phyloP scores from a whole-genome alignment of 2,888 invertebrate species.

The Meteorus cinctellus region DNA sequence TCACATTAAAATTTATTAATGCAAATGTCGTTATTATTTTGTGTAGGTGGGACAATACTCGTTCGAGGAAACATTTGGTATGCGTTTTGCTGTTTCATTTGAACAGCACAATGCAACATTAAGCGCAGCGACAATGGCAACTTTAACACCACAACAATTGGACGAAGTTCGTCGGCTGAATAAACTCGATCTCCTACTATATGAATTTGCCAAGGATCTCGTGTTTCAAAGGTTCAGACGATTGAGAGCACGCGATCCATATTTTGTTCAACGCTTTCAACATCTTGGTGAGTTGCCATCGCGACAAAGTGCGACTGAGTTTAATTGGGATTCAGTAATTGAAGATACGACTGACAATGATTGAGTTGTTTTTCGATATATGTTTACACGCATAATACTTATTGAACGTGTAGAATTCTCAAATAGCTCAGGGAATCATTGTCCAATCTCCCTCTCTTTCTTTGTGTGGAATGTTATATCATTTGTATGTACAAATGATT shows the following conservation, averaged over 20 bases:
- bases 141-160: conserved; percentile 84
- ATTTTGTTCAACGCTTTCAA: conserved; percentile 88
- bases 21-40: conserved; percentile 44
- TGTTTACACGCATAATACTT: conserved; percentile 5
- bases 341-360: conserved; percentile 78
- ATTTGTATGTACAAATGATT: conserved; percentile 24
- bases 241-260: conserved; percentile 85
- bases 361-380: conserved; percentile 49
- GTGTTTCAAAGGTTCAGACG: conserved; percentile 90
- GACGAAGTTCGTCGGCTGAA: conserved; percentile 86
- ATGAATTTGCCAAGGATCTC: conserved; percentile 92
- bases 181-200: conserved; percentile 92
- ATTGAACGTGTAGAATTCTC: conserved; percentile 23
- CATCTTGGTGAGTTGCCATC: conserved; percentile 88
- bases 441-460: conserved; percentile 1
- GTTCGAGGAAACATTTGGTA: conserved; percentile 94
- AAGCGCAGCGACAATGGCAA: conserved; percentile 86
- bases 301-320: conserved; percentile 85
- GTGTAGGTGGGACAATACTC: conserved; percentile 89
- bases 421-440: conserved; percentile 39
- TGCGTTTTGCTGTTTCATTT: conserved; percentile 91
- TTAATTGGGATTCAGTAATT: conserved; percentile 90
- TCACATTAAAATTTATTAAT: too few relatives aligned
- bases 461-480: conserved; percentile 1
- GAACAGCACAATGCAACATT: conserved; percentile 94